Base-by-base conservation (phyloP, 1,140 invertebrate species). In the Octopus sinensis region DNA sequence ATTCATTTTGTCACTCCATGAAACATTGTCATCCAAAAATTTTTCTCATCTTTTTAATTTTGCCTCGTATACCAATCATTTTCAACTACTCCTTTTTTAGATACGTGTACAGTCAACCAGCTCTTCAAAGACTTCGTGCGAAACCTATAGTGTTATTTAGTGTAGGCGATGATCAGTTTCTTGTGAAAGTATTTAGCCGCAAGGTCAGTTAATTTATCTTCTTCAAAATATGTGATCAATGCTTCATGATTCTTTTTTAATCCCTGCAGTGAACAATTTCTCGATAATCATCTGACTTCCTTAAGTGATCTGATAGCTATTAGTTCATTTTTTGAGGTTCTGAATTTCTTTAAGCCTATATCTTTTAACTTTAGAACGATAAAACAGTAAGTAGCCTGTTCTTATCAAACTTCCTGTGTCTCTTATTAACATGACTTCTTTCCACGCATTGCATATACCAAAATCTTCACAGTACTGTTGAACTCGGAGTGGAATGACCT, bases 171-270 rank as follows among this genome's bases (percentile, higher is more conserved):
- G 62, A 13, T 68, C 62, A 68, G 3, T 68, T 68, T 68, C 62
- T 68, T 68, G 62, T 68, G 62, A 68, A 1, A 68, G 62, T 68
- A 68, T 68, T 2, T 68, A 68, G 62, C 62, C 1, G 3, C 12
- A 68, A 68, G 62, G 62, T 68, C 62, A 68, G 12, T 68, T 68
- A n/a, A 68, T n/a, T 68, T 68, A 68, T 68, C 12, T 68, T 68
- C 62, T 68, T 68, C 62, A 68, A 68, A 68, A n/a, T 68, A 68
- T 68, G 62, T 68, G n/a, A 68, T 68, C 62, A 68, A 68, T 68
- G 62, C 62, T n/a, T 68, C 62, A 68, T 68, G n/a, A 68, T 68
- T 68, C n/a, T 68, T 68, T 68, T 13, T 68, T 68, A 68, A 12
- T 68, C 2, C 62, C 62, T 68, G 62, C 62, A 68, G n/a, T 68